Percentiles rank a stretch among this genome's conserved stretches.
Conservation (phyloP, 2,888 invertebrate genomes). For the Chrysolina oricalcia region DNA sequence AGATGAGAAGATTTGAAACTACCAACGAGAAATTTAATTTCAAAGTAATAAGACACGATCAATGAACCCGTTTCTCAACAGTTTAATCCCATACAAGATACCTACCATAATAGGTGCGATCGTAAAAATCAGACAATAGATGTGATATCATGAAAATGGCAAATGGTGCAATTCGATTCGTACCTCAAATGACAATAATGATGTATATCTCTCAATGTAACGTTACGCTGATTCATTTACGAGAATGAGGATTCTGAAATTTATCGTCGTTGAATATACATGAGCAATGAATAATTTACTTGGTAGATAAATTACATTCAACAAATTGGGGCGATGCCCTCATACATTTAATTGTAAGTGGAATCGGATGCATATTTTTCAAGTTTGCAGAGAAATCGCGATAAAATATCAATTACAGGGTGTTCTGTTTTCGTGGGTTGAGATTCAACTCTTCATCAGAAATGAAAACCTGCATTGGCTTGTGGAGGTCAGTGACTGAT, state of each 20-base stretch:
- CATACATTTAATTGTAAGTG: background rate
- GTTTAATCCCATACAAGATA: too few relatives aligned
- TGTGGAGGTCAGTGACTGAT: too few relatives aligned
- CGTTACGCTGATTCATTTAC: slow-evolving; percentile 3
- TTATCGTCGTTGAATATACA: slow-evolving; percentile 20
- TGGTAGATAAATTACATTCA: slow-evolving; percentile 1
- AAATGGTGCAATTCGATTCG: background rate
- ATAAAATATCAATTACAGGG: background rate
- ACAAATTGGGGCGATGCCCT: slow-evolving; percentile 8
- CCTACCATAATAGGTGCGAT: too few relatives aligned
- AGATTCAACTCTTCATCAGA: background rate
- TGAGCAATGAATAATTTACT: slow-evolving; percentile 11
- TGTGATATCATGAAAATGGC: background rate
- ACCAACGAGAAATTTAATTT: background rate
- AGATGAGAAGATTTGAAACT: background rate
- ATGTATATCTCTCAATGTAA: slow-evolving; percentile 3
- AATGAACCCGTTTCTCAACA: too few relatives aligned
- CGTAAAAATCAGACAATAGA: background rate
- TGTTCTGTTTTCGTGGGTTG: background rate
- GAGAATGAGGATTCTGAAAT: slow-evolving; percentile 12
- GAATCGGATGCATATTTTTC: slow-evolving; percentile 4
- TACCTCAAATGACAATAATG: background rate
- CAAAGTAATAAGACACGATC: background rate
- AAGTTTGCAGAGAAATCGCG: background rate
- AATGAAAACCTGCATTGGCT: too few relatives aligned